Evolutionary conservation across 2,113 vertebrate genomes (phyloP), one percentile per base, ranked within the genome.

Genomic region (Notothenia rossii): DNA sequence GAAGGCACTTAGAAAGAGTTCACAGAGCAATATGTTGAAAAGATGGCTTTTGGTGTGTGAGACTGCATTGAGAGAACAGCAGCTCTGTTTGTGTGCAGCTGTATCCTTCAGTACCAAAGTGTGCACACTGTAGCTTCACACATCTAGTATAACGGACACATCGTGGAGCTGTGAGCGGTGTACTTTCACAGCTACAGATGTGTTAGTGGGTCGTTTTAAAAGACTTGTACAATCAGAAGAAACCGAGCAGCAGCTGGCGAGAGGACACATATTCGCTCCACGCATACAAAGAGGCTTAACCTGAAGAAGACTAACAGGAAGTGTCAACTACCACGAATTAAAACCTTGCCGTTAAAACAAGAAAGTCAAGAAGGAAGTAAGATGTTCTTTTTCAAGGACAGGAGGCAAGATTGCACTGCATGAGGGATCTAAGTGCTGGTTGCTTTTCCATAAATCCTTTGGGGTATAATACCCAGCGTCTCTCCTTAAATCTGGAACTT

Each of bases 111-210:
- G 56, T 33, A 20, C 46, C 22, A 64, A 81, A 79, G 3, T 22
- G 50, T 77, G 68, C n/a, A n/a, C 10, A 36, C 72, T 75, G 68
- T 10, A 36, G 75, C 48, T 79, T 80, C 72, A 56, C 71, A 46
- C 65, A 25, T 79, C n/a, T 17, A 71, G 66, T 36, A 43, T 64
- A 18, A 45, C 46, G 10, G 68, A 69, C 55, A 74, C 79, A 73
- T 51, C 72, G 81, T 58, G 72, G 46, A 33, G 64, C 25, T 72
- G 72, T 25, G 72, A 78, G 60, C 51, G n/a, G 67, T 50, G 59
- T n/a, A 79, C 67, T 59, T 62, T 76, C 67, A 73, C 83, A 76
- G 73, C 51, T 63, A 75, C 62, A 56, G 63, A 83, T 72, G 25
- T 83, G 46, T 76, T 67, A 25, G 74, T 65, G 76, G 59, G 53